These are phyloP conservation scores for Chloroceryle amazona DNA, from an alignment of 2,797 vertebrate species.

Conservation along the genomic window DNA sequence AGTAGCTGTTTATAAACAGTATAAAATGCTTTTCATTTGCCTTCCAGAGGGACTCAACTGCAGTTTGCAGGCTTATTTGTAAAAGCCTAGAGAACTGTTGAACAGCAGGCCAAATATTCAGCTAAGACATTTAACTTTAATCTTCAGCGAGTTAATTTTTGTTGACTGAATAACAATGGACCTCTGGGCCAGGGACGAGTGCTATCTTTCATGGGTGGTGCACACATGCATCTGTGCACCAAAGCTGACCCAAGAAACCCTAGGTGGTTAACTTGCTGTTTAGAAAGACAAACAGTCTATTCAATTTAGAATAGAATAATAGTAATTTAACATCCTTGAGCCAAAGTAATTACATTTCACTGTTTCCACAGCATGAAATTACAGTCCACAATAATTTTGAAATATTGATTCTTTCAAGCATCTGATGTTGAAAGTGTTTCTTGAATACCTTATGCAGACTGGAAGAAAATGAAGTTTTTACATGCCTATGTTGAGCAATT, in stretches of 20 bases:
- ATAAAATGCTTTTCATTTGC: neutral
- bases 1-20: neutral
- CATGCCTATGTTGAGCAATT: neutral
- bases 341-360: slow-evolving; percentile 72
- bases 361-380: slow-evolving; percentile 72
- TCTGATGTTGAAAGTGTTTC: slow-evolving; percentile 31
- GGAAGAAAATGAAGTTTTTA: slow-evolving; percentile 22
- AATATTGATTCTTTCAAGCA: slow-evolving; percentile 55
- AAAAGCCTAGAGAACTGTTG: neutral
- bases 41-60: neutral
- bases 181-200: neutral
- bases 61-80: neutral
- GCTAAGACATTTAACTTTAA: neutral
- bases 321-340: slow-evolving; percentile 77
- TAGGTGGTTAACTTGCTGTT: slow-evolving; percentile 58
- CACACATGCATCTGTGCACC: neutral
- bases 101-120: neutral
- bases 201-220: neutral
- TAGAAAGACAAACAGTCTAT: slow-evolving; percentile 73
- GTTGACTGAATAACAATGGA: neutral
- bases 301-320: slow-evolving; percentile 69
- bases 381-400: slow-evolving; percentile 56
- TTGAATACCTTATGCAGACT: neutral
- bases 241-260: neutral
- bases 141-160: slow-evolving; percentile 7